Percentiles rank a stretch among this genome's conserved stretches.
Evolutionary conservation across 2,113 vertebrate species (phyloP).

Genomic region (Jaculus jaculus): DNA sequence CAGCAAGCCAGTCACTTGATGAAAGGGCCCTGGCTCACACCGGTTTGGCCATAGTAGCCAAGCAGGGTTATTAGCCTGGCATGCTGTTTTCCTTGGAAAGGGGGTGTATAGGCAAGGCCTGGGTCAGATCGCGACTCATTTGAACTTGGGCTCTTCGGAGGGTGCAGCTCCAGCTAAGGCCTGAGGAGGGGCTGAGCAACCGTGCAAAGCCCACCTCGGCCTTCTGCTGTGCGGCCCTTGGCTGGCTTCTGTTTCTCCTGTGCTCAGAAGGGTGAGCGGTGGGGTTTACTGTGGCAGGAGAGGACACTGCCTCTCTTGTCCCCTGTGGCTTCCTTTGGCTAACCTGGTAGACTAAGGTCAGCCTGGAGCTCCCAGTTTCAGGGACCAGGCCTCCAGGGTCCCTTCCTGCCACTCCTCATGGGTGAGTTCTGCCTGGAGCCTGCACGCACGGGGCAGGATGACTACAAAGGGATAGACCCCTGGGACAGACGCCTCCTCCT

Average conservation of each 20-base stretch:
- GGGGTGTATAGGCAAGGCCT: not conserved
- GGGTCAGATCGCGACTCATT: not conserved
- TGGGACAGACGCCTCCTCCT: conserved; percentile 37
- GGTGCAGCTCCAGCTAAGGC: not conserved
- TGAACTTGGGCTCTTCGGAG: not conserved
- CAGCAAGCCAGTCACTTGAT: conserved; percentile 50
- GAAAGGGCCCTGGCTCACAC: conserved; percentile 19
- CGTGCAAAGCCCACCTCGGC: not conserved
- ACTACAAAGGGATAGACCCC: conserved; percentile 11
- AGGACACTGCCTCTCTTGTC: not conserved
- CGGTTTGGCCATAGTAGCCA: not conserved
- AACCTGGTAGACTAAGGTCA: not conserved
- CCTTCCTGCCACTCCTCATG: not conserved
- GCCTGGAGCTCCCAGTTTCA: not conserved
- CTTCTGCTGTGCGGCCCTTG: not conserved
- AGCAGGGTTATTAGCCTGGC: not conserved
- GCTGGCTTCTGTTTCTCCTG: not conserved
- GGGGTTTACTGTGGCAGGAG: not conserved
- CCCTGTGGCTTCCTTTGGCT: not conserved
- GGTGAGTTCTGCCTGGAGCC: not conserved
- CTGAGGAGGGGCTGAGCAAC: not conserved
- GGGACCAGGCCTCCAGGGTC: not conserved
- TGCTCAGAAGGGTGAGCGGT: not conserved
- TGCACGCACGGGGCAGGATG: not conserved
- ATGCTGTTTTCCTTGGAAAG: not conserved